Evolutionary conservation across 2,888 invertebrate species (phyloP), one percentile per base, ranked within the genome.

Genomic region (Athrips mouffetella): DNA sequence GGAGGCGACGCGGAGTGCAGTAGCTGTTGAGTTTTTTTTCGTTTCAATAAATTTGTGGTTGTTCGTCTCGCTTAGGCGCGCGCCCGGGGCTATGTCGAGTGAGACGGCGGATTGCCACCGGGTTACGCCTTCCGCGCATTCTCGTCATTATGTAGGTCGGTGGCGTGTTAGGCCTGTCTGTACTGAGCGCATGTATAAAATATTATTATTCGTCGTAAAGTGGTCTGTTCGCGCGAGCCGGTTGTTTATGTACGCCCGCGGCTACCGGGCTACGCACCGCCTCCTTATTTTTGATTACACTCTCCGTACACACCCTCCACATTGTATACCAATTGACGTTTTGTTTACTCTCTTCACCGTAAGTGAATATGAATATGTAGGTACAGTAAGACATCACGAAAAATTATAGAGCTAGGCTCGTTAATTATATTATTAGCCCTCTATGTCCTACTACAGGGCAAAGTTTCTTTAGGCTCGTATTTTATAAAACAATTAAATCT

Each of bases 41-140:
- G 77, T 85, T 86, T 87, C 83, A 86, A 88, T 88, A 87, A 88
- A 87, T 88, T 87, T 86, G 85, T 83, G 82, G 80, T 85, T 76
- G 80, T 86, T 76, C 80, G 84, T 83, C 81, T 84, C 84, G 81
- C 83, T 85, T 80, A 76, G 78, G 74, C 82, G 80, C 80, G 75
- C 81, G 86, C 82, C 81, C 66, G 80, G 72, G 82, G 82, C 80
- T 74, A 69, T 76, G 68, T 70, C 65, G 80, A 85, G 80, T 67
- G 84, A 77, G 84, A 81, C 73, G 76, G 76, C 63, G 69, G 75
- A 80, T 73, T 71, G 86, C 89, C 76, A 84, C 89, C 72, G 88
- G 72, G 87, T 88, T 88, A 89, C 89, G 87, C 89, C 88, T 88
- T 85, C 85, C 85, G 81, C 77, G 75, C 85, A 79, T 75, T 80